phyloP scores from a whole-genome alignment of 2,113 vertebrate genomes.

The Dipodomys merriami region DNA sequence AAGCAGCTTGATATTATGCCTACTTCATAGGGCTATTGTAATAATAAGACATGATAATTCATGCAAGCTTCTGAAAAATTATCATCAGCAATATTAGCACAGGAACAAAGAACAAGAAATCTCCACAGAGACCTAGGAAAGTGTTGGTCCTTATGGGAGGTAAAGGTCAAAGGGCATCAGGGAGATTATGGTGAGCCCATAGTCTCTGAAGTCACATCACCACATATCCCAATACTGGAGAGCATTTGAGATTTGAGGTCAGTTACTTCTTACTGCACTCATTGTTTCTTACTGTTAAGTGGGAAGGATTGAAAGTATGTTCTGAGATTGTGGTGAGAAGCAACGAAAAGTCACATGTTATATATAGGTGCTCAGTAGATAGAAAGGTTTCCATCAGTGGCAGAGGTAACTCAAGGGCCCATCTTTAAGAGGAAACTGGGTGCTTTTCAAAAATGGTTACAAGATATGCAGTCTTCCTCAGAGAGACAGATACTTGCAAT shows the following conservation, averaged over 20 bases:
- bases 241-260: neutral
- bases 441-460: neutral
- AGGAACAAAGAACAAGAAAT: neutral
- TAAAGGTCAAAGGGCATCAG: no score
- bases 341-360: neutral
- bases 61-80: neutral
- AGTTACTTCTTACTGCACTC: neutral
- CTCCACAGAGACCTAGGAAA: neutral
- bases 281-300: constrained; percentile 11
- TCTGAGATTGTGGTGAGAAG: neutral
- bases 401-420: neutral
- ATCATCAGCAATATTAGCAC: neutral
- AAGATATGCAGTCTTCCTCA: neutral
- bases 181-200: neutral
- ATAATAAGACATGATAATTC: neutral
- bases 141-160: neutral
- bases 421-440: neutral
- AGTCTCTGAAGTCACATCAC: neutral
- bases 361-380: neutral
- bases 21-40: neutral
- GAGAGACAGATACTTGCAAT: neutral
- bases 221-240: neutral
- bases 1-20: neutral
- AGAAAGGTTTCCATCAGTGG: neutral
- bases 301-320: constrained; percentile 2